These are phyloP conservation scores for Sciurus carolinensis DNA, from an alignment of 2,797 vertebrate species.

Conservation along the genomic window DNA sequence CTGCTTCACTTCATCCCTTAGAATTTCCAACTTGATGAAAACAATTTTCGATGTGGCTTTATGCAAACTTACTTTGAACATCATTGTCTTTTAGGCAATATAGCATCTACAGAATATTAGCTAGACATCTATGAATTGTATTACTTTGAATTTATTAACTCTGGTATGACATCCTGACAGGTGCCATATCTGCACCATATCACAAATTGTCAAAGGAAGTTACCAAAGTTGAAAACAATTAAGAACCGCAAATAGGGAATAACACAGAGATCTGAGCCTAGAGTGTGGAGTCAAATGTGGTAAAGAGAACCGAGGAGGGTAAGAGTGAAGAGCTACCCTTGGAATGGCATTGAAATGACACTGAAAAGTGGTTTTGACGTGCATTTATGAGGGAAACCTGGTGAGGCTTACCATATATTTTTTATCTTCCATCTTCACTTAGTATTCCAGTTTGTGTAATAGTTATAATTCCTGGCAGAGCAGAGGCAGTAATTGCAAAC, in stretches of 20 bases:
- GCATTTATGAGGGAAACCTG: background rate
- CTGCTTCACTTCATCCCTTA: constrained; percentile 71
- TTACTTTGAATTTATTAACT: constrained; percentile 36
- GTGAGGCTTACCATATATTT: constrained; percentile 2
- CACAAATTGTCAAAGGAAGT: constrained; percentile 15
- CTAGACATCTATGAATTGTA: background rate
- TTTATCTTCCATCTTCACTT: constrained; percentile 85
- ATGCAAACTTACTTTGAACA: background rate
- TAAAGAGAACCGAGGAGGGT: background rate
- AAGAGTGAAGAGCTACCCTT: background rate
- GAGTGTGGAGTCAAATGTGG: background rate
- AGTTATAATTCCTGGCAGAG: constrained; percentile 91
- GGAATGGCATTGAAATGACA: background rate
- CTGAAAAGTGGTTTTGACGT: background rate
- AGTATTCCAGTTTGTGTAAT: constrained; percentile 89
- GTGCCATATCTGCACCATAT: background rate
- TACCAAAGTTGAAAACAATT: background rate
- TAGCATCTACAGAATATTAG: background rate
- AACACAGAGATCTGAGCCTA: background rate
- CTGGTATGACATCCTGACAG: background rate
- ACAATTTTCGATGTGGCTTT: constrained; percentile 17
- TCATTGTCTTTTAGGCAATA: background rate
- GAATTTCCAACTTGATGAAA: constrained; percentile 75
- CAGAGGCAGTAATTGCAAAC: constrained; percentile 95
- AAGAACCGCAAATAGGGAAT: background rate